Evolutionary conservation across 1,140 invertebrate species (phyloP).

Genomic region (Pseudomyrmex cubaensis): DNA sequence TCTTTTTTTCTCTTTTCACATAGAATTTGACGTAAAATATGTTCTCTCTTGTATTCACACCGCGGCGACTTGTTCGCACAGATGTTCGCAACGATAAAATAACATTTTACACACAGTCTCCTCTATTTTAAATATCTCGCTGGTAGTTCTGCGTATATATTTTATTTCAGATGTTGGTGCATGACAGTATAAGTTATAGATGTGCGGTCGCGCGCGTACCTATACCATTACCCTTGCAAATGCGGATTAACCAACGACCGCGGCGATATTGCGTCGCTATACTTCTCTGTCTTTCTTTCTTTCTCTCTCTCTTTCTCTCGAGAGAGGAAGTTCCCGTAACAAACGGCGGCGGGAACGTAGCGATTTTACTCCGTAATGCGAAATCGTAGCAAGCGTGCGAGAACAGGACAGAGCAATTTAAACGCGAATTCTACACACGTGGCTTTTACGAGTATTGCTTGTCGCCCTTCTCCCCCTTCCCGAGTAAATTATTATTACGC

Average conservation of each 20-base stretch:
- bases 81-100: no score
- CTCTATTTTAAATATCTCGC: no score
- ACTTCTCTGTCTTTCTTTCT: no score
- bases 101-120: no score
- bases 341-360: neutral
- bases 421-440: slow-evolving; percentile 10
- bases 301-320: neutral
- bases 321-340: neutral
- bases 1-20: no score
- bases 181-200: neutral
- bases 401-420: slow-evolving; percentile 13
- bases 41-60: no score
- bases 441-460: slow-evolving; percentile 2
- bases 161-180: neutral
- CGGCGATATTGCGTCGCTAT: slow-evolving; percentile 2
- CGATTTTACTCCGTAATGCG: neutral
- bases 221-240: neutral
- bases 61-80: no score
- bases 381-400: slow-evolving; percentile 10
- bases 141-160: no score
- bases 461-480: neutral
- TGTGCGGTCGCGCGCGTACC: neutral
- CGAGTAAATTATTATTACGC: slow-evolving; percentile 12
- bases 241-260: neutral
- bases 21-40: no score